These are phyloP conservation scores for Morone chrysops DNA, from an alignment of 2,113 vertebrate species.

Conservation along the genomic window DNA sequence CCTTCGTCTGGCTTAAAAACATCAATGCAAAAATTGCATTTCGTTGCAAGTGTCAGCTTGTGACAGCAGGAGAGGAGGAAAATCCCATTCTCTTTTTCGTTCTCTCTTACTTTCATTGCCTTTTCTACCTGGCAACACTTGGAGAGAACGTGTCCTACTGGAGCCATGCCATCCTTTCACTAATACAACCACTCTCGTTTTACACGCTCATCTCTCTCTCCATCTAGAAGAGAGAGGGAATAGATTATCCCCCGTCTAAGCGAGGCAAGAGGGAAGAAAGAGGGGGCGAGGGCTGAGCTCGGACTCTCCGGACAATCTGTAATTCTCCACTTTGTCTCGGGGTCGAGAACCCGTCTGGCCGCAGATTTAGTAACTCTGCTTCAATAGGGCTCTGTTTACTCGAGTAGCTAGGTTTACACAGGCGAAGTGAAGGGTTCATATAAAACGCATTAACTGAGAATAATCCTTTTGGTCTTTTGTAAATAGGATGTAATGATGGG, in stretches of 20 bases:
- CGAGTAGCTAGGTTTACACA: constrained; percentile 71
- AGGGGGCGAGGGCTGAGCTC: constrained; percentile 31
- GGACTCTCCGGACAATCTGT: constrained; percentile 66
- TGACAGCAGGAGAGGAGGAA: constrained; percentile 49
- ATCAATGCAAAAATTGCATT: constrained; percentile 40
- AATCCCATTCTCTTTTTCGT: constrained; percentile 41
- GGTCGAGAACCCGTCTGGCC: constrained; percentile 62
- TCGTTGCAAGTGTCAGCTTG: constrained; percentile 35
- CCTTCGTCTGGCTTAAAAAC: constrained; percentile 30
- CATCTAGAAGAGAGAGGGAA: constrained; percentile 42
- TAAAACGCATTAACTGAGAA: constrained; percentile 71
- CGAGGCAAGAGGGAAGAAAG: constrained; percentile 29
- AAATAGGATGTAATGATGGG: constrained; percentile 75
- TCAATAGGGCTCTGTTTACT: constrained; percentile 72
- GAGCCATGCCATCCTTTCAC: constrained; percentile 63
- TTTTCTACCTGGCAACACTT: constrained; percentile 62
- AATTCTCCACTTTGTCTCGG: constrained; percentile 64
- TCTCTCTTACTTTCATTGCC: background rate
- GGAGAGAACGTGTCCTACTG: constrained; percentile 69
- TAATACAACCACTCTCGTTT: constrained; percentile 55
- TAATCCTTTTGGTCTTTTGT: constrained; percentile 71
- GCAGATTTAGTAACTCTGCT: constrained; percentile 68
- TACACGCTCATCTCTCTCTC: constrained; percentile 60
- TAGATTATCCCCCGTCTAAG: constrained; percentile 40
- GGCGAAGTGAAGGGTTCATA: constrained; percentile 72